phyloP scores from a whole-genome alignment of 92 coral and sea anemone species.

The Scolanthus callimorphus region DNA sequence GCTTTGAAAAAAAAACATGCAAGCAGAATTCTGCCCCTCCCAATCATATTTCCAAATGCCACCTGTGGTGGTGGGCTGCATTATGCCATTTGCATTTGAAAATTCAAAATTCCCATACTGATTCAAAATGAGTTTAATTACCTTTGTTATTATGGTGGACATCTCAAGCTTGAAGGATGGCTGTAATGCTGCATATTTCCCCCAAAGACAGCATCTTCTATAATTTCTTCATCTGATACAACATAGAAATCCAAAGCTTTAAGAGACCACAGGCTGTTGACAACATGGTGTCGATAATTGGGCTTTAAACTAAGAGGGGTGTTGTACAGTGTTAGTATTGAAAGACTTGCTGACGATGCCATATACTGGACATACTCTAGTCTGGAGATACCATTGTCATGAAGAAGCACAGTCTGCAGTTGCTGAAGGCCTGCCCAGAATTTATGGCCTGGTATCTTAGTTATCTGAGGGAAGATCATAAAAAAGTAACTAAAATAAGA shows the following conservation, averaged over 20 bases:
- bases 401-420: slow-evolving; percentile 75
- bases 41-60: too few relatives aligned
- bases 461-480: slow-evolving; percentile 39
- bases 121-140: slow-evolving; percentile 3
- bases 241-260: slow-evolving; percentile 80
- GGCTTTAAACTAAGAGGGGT: slow-evolving; percentile 88
- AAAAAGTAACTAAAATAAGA: background rate
- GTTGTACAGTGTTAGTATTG: slow-evolving; percentile 81
- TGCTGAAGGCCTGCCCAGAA: slow-evolving; percentile 81
- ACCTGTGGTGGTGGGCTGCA: too few relatives aligned
- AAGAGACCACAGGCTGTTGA: slow-evolving; percentile 87
- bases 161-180: slow-evolving; percentile 50
- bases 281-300: slow-evolving; percentile 89
- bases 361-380: slow-evolving; percentile 63
- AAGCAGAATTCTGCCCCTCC: too few relatives aligned
- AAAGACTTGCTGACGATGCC: slow-evolving; percentile 80
- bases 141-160: slow-evolving; percentile 64
- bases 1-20: too few relatives aligned
- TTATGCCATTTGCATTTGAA: background rate
- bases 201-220: slow-evolving; percentile 85
- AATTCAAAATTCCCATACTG: background rate
- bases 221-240: slow-evolving; percentile 94
- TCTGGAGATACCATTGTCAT: slow-evolving; percentile 87
- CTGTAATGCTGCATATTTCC: slow-evolving; percentile 60
- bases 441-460: slow-evolving; percentile 67